phyloP scores from a whole-genome alignment of 2,797 vertebrate genomes.

The Knipowitschia caucasica region DNA sequence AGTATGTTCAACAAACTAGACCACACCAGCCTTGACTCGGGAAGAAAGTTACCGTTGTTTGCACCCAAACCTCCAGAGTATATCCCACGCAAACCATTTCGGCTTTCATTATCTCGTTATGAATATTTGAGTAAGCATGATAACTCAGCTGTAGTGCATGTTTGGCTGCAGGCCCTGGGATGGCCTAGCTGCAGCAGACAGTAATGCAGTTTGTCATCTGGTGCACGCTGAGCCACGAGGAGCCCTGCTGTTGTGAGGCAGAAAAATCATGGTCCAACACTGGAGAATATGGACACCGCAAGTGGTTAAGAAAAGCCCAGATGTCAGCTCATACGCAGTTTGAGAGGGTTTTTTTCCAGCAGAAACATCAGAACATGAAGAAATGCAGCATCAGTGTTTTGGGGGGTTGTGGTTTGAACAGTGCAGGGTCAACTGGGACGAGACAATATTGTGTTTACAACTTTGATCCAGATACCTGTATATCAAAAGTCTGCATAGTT shows the following conservation, averaged over 20 bases:
- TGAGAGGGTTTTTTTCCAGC: slow-evolving; percentile 63
- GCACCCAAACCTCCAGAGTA: slow-evolving; percentile 46
- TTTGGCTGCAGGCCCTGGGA: slow-evolving; percentile 68
- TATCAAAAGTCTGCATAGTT: slow-evolving; percentile 4
- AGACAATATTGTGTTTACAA: background rate
- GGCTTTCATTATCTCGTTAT: slow-evolving; percentile 71
- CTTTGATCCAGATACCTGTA: background rate
- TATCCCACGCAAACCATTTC: slow-evolving; percentile 68
- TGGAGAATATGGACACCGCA: slow-evolving; percentile 51
- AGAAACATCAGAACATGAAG: slow-evolving; percentile 35
- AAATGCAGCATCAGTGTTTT: slow-evolving; percentile 13
- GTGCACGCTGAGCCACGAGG: slow-evolving; percentile 64
- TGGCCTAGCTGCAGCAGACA: slow-evolving; percentile 71
- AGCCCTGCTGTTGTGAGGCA: slow-evolving; percentile 78
- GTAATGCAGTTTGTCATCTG: slow-evolving; percentile 80
- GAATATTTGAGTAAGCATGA: slow-evolving; percentile 77
- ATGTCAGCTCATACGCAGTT: slow-evolving; percentile 73
- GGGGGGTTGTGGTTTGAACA: background rate
- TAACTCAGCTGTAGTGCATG: slow-evolving; percentile 65
- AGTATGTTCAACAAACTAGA: slow-evolving; percentile 12
- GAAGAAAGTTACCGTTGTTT: slow-evolving; percentile 54
- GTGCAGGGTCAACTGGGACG: slow-evolving; percentile 8
- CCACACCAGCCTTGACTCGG: slow-evolving; percentile 44
- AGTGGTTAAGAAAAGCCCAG: slow-evolving; percentile 73
- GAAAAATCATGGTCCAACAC: slow-evolving; percentile 65